Conservation (phyloP, 1,140 invertebrate genomes). For the Aphaenogaster rudis region DNA sequence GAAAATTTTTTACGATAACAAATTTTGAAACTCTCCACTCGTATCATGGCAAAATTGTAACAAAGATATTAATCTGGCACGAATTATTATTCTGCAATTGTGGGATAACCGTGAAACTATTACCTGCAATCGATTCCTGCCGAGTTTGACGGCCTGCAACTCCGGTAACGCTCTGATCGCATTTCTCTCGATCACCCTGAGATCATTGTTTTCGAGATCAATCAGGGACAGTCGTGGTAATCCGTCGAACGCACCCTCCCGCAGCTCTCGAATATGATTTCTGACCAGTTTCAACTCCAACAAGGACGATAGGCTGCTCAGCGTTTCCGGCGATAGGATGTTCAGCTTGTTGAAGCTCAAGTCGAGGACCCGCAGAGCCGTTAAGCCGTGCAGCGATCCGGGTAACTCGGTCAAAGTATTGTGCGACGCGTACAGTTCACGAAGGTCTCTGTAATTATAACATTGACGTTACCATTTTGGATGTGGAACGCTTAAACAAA, state of each 20-base stretch:
- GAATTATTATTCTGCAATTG: background rate
- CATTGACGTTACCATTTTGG: conserved; percentile 44
- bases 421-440: conserved; percentile 92
- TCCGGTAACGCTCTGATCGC: conserved; percentile 92
- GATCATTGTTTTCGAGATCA: conserved; percentile 94
- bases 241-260: conserved; percentile 91
- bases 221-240: conserved; percentile 91
- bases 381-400: conserved; percentile 90
- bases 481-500: background rate
- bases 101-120: conserved; percentile 8
- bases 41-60: background rate
- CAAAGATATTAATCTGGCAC: background rate
- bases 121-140: conserved; percentile 91
- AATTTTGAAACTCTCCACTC: background rate
- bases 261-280: conserved; percentile 92
- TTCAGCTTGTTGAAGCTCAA: conserved; percentile 94
- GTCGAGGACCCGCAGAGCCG: conserved; percentile 91
- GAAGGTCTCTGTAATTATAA: conserved; percentile 88
- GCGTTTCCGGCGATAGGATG: conserved; percentile 89
- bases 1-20: background rate
- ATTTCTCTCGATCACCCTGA: conserved; percentile 92
- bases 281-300: conserved; percentile 90
- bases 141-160: conserved; percentile 92
- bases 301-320: conserved; percentile 90
- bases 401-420: conserved; percentile 92